These are phyloP conservation scores for Peromyscus maniculatus DNA, from an alignment of 2,113 vertebrate species.

Conservation along the genomic window DNA sequence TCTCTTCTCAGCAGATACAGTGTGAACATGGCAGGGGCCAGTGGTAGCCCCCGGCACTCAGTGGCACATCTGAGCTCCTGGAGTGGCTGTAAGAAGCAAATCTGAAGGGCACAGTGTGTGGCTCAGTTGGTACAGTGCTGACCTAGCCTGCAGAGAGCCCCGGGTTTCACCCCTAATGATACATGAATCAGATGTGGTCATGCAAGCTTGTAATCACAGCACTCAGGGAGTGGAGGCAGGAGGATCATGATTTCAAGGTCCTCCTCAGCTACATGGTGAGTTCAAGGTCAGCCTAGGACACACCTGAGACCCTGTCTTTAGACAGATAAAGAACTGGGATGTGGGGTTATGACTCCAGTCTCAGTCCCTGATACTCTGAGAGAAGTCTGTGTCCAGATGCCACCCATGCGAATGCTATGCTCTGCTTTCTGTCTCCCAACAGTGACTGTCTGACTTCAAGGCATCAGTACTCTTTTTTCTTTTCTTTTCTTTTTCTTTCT, in stretches of 20 bases:
- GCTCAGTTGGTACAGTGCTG: not conserved
- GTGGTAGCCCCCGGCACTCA: not conserved
- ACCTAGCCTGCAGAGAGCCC: not conserved
- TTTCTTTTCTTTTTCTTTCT: not conserved
- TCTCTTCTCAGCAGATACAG: not conserved
- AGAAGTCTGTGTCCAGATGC: not conserved
- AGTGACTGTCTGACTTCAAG: not conserved
- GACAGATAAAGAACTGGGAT: not conserved
- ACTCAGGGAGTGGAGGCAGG: not conserved
- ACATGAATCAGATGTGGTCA: too few species aligned
- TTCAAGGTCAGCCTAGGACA: not conserved
- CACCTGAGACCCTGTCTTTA: not conserved
- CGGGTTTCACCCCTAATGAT: not conserved
- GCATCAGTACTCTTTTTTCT: too few species aligned
- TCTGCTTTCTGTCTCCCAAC: not conserved
- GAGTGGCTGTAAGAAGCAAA: not conserved
- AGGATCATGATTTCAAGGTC: not conserved
- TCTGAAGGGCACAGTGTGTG: not conserved
- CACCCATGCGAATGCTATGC: not conserved
- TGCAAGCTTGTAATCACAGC: not conserved
- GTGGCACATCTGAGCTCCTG: not conserved
- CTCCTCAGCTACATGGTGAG: not conserved
- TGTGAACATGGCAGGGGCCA: not conserved
- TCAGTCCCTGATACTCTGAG: not conserved
- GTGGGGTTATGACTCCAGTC: not conserved